Evolutionary conservation across 1,140 invertebrate species (phyloP).

Genomic region (Venturia canescens): DNA sequence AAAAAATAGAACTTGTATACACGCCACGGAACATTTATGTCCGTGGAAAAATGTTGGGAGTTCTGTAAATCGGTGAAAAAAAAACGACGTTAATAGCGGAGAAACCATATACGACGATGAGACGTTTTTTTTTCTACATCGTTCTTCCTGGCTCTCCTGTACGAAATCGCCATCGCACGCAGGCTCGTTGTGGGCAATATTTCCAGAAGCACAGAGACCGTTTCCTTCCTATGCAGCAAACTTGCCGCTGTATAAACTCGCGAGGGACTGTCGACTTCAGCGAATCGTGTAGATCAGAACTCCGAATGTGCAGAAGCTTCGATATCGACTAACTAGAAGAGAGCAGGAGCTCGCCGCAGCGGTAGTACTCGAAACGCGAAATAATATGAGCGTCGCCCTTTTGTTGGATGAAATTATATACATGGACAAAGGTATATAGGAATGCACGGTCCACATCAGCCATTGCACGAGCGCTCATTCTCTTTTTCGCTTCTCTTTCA

Average conservation of each 20-base stretch:
- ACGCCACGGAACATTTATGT: not conserved
- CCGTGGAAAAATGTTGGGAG: not conserved
- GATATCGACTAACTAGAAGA: not conserved
- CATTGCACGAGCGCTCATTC: conserved; percentile 17
- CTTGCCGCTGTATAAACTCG: conserved; percentile 6
- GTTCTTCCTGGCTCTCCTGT: not conserved
- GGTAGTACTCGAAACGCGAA: not conserved
- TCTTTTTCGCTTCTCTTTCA: conserved; percentile 17
- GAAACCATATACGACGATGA: not conserved
- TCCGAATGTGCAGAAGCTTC: not conserved
- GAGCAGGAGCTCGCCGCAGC: not conserved
- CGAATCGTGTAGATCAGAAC: not conserved
- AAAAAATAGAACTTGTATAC: not conserved
- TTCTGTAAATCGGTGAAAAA: not conserved
- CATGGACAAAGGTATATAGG: not conserved
- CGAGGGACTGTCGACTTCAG: conserved; percentile 4
- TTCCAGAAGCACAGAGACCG: not conserved
- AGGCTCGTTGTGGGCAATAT: not conserved
- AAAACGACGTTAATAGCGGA: not conserved
- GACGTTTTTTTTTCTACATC: not conserved
- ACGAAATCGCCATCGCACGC: conserved; percentile 24
- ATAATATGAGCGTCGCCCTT: not conserved
- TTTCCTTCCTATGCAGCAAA: not conserved
- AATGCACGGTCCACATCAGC: conserved; percentile 23
- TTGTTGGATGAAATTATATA: not conserved